Base-by-base conservation (phyloP, 2,888 invertebrate genomes). In the Drosophila maculinotata region DNA sequence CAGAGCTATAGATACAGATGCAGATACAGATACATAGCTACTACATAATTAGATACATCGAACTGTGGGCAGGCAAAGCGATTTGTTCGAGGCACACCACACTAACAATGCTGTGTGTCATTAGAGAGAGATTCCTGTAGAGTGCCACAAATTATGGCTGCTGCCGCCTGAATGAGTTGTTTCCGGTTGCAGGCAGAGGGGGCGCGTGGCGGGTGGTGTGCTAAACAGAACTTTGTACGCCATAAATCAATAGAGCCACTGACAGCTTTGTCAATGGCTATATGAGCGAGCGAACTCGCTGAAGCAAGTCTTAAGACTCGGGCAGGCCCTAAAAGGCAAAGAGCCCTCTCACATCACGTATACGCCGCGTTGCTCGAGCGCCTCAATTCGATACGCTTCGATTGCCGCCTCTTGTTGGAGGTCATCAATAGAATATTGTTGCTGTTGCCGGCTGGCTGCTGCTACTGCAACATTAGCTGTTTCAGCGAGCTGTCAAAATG, bases 261-360 rank as follows among this genome's bases (percentile, higher is more conserved):
- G 83, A 83, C 83, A 83, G 87, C 83, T 77, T 75, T 85, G 87
- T 83, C 83, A 87, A 85, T 87, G 79, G 65, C 66, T 59, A 63
- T 72, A 57, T 68, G 83, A 69, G 59, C 44, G 66, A 67, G 62
- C 49, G 63, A 66, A 42, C 44, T 52, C 25, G 47, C 23, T 28
- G 56, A 39, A 36, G 17, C 33, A 36, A n/a, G 45, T 7, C 30
- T 7, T 20, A 38, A n/a, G 17, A 17, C 7, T n/a, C n/a, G n/a
- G n/a, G 38, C n/a, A 7, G 7, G 10, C 38, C 17, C 38, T 3
- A 1, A 38, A 20, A 38, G 3, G 20, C 8, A 39, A 17, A 7
- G 8, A 49, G 30, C 45, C 56, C 20, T 20, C 20, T 20, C 67
- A 56, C 75, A 69, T 65, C 63, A 72, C 66, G 85, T 81, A 84